phyloP scores from a whole-genome alignment of 2,113 vertebrate genomes.

The Gnathonemus longibarbis region DNA sequence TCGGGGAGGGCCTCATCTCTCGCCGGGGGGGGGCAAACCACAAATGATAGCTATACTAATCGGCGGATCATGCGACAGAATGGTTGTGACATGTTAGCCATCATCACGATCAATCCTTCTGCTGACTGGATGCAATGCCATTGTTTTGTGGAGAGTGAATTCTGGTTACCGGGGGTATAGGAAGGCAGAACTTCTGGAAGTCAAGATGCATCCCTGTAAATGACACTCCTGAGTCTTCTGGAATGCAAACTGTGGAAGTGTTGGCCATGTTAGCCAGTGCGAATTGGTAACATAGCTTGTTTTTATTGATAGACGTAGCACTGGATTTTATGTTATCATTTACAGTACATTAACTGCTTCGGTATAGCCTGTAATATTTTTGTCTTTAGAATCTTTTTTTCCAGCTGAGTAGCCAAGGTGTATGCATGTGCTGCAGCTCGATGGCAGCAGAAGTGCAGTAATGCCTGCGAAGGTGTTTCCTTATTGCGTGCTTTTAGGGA shows the following conservation, averaged over 20 bases:
- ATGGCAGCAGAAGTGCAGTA: neutral
- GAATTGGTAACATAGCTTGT: neutral
- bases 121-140: slow-evolving; percentile 6
- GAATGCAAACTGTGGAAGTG: neutral
- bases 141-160: neutral
- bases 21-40: neutral
- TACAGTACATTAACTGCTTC: neutral
- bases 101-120: neutral
- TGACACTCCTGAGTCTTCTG: neutral
- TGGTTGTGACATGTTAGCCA: neutral
- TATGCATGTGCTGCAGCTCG: neutral
- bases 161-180: neutral
- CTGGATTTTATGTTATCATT: neutral
- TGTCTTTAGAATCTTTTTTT: neutral
- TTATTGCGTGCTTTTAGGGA: neutral
- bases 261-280: neutral
- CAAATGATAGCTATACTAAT: slow-evolving; percentile 13
- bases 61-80: neutral
- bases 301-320: neutral
- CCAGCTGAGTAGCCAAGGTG: neutral
- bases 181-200: neutral
- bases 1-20: neutral
- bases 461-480: neutral
- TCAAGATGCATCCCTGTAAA: neutral
- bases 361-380: neutral